Conservation (phyloP, 1,140 invertebrate species). For the Whitmania pigra region DNA sequence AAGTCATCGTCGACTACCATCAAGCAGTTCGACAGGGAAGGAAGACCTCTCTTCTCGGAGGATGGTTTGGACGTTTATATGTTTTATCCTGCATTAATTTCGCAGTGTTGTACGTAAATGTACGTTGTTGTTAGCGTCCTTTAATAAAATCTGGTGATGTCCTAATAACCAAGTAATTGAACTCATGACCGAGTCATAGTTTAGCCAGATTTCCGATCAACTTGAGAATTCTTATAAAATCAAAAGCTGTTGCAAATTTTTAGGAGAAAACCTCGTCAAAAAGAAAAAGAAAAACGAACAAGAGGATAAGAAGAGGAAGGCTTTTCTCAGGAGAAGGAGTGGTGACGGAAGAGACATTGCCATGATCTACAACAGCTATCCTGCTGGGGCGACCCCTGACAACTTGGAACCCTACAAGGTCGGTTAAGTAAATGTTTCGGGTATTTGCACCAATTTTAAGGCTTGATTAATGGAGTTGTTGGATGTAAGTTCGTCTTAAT, state of each 20-base stretch:
- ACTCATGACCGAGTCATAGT: too few species aligned
- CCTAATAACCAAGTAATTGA: too few species aligned
- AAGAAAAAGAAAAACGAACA: not conserved
- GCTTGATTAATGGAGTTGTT: not conserved
- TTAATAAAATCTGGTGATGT: too few species aligned
- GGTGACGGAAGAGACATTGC: constrained; percentile 18
- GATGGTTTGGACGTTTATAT: not conserved
- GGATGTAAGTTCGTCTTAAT: too few species aligned
- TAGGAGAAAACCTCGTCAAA: not conserved
- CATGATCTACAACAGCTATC: constrained; percentile 16
- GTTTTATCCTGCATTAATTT: not conserved
- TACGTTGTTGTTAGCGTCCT: not conserved
- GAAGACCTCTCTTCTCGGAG: not conserved
- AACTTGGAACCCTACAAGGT: constrained; percentile 20
- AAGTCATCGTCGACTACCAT: not conserved
- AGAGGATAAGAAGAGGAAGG: constrained; percentile 16
- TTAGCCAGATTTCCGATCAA: too few species aligned
- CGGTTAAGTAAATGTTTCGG: too few species aligned
- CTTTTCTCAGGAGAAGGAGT: constrained; percentile 10
- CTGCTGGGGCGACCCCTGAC: constrained; percentile 4
- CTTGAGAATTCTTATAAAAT: not conserved
- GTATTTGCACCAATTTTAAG: too few species aligned
- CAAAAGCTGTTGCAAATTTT: not conserved
- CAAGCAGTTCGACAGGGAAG: not conserved
- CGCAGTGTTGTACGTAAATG: not conserved